Conservation (phyloP, 1,140 invertebrate species). For the Drosophila obscura region DNA sequence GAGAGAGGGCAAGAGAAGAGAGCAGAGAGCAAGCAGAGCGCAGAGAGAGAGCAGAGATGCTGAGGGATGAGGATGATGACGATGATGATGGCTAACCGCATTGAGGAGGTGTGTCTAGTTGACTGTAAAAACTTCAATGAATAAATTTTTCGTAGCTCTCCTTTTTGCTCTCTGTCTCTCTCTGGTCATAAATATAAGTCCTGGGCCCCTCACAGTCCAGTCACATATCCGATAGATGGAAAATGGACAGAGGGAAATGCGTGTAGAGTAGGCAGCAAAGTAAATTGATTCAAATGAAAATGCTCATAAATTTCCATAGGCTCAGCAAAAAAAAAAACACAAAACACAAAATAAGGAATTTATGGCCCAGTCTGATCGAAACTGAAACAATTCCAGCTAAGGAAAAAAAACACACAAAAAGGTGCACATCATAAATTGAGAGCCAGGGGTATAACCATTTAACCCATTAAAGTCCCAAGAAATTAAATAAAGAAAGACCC, state of each 20-base stretch:
- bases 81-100: slow-evolving; percentile 54
- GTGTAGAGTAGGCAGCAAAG: slow-evolving; percentile 50
- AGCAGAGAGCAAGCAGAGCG: slow-evolving; percentile 11
- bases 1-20: slow-evolving; percentile 34
- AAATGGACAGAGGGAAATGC: slow-evolving; percentile 8
- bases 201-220: slow-evolving; percentile 29
- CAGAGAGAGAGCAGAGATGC: neutral
- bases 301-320: slow-evolving; percentile 70
- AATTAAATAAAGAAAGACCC: slow-evolving; percentile 71
- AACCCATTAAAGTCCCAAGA: slow-evolving; percentile 58
- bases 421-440: slow-evolving; percentile 3
- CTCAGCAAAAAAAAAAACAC: slow-evolving; percentile 40
- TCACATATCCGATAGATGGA: slow-evolving; percentile 7
- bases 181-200: slow-evolving; percentile 68
- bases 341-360: slow-evolving; percentile 63
- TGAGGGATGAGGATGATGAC: slow-evolving; percentile 23
- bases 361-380: slow-evolving; percentile 39
- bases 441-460: slow-evolving; percentile 35
- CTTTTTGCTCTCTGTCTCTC: slow-evolving; percentile 30
- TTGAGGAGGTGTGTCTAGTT: slow-evolving; percentile 75
- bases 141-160: slow-evolving; percentile 66
- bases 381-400: slow-evolving; percentile 22
- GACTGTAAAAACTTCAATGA: slow-evolving; percentile 82
- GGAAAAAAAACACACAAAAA: slow-evolving; percentile 19
- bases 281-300: slow-evolving; percentile 79